Percentiles rank a stretch among this genome's conserved stretches.
Evolutionary conservation across 1,140 invertebrate genomes (phyloP).

Genomic region (Rhopalosiphum padi): DNA sequence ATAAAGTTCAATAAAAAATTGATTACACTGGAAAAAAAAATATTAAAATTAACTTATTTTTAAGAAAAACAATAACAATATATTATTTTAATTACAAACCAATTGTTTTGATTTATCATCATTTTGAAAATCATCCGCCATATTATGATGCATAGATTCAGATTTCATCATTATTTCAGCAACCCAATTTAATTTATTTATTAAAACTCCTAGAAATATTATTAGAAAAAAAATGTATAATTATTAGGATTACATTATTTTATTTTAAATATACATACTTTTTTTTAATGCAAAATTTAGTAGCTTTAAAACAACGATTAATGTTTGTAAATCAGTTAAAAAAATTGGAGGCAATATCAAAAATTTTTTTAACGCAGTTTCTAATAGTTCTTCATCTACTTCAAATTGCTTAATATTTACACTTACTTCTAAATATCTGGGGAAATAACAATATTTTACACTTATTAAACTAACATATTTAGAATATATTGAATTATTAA

Average conservation of each 20-base stretch:
- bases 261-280: constrained; percentile 31
- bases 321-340: constrained; percentile 35
- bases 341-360: constrained; percentile 41
- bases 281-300: constrained; percentile 30
- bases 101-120: constrained; percentile 29
- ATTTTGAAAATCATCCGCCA: constrained; percentile 40
- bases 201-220: constrained; percentile 28
- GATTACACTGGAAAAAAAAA: constrained; percentile 29
- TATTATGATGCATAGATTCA: constrained; percentile 21
- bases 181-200: constrained; percentile 33
- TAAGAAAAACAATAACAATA: neutral
- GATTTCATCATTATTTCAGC: constrained; percentile 12
- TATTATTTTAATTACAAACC: neutral
- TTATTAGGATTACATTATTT: neutral
- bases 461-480: neutral
- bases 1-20: constrained; percentile 50
- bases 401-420: neutral
- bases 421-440: constrained; percentile 43
- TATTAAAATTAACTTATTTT: neutral
- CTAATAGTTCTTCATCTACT: constrained; percentile 21
- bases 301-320: constrained; percentile 41
- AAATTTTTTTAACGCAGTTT: constrained; percentile 28
- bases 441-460: neutral
- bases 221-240: neutral
- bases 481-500: neutral